These are phyloP conservation scores for Thunnus maccoyii DNA, from an alignment of 2,113 vertebrate species.

Conservation along the genomic window DNA sequence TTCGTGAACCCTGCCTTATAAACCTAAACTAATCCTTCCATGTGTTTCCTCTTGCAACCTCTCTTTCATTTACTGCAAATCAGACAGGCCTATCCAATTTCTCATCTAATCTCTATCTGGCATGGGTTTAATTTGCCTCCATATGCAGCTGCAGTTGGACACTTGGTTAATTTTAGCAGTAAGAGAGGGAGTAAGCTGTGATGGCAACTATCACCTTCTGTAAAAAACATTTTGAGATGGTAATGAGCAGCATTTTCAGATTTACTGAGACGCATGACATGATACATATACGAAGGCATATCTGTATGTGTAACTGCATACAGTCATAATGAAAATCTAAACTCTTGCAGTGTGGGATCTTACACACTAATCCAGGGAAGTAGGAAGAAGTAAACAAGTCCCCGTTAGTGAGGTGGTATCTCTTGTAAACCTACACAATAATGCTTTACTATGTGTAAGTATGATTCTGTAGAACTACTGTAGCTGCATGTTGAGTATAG, in stretches of 20 bases:
- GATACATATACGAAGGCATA: neutral
- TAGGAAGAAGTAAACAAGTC: conserved; percentile 10
- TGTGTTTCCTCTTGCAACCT: conserved; percentile 33
- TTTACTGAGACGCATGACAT: neutral
- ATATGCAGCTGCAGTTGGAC: conserved; percentile 39
- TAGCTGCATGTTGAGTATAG: too few species aligned
- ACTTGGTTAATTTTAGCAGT: conserved; percentile 58
- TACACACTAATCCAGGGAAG: neutral
- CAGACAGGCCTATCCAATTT: conserved; percentile 26
- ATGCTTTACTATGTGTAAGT: neutral
- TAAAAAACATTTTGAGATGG: neutral
- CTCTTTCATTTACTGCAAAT: conserved; percentile 31
- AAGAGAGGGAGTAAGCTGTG: conserved; percentile 17
- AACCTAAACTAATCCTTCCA: conserved; percentile 61
- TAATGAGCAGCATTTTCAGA: neutral
- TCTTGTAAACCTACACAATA: neutral
- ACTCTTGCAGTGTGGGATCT: too few species aligned
- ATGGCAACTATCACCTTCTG: neutral
- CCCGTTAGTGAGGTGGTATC: neutral
- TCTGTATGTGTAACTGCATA: neutral
- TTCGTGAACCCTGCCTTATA: conserved; percentile 28
- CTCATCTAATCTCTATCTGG: conserved; percentile 60
- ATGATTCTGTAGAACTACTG: too few species aligned
- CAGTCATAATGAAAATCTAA: neutral
- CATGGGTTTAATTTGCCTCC: conserved; percentile 53